A percentile compares a stretch with the other conserved stretches of the same genome.
Evolutionary conservation across 2,888 invertebrate genomes (phyloP).

Genomic region (Leucoma salicis): DNA sequence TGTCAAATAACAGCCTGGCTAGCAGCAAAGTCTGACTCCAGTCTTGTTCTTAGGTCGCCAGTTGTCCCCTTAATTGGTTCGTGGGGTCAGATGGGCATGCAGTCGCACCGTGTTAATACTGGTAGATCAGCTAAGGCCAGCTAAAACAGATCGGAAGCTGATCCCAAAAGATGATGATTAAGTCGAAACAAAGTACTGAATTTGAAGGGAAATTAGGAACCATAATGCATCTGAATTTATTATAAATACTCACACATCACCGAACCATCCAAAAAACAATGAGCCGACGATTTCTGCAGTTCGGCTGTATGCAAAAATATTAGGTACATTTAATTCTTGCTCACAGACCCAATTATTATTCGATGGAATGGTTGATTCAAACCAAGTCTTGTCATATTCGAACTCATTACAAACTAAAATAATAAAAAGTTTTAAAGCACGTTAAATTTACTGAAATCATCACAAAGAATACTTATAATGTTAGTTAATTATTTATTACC

Average conservation of each 20-base stretch:
- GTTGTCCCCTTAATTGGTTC: too few relatives aligned
- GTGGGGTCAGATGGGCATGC: too few relatives aligned
- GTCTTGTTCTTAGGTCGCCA: too few relatives aligned
- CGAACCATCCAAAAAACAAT: constrained; percentile 58
- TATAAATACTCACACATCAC: constrained; percentile 57
- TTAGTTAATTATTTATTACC: constrained; percentile 9
- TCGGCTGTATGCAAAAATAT: constrained; percentile 51
- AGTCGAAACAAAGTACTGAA: too few relatives aligned
- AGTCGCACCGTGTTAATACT: too few relatives aligned
- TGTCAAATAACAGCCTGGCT: too few relatives aligned
- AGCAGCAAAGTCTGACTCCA: too few relatives aligned
- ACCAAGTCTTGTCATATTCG: constrained; percentile 57
- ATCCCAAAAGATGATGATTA: too few relatives aligned
- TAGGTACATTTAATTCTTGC: constrained; percentile 51
- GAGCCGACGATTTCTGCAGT: constrained; percentile 55
- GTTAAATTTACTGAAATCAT: not conserved
- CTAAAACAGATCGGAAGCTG: too few relatives aligned
- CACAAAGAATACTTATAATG: not conserved
- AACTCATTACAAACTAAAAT: constrained; percentile 48
- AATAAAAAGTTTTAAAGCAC: not conserved
- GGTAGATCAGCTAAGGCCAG: too few relatives aligned
- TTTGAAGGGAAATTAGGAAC: too few relatives aligned
- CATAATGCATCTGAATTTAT: too few relatives aligned
- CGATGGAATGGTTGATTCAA: constrained; percentile 49
- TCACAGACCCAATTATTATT: constrained; percentile 62